A percentile compares a stretch with the other conserved stretches of the same genome.
Evolutionary conservation across 2,113 vertebrate genomes (phyloP).

Genomic region (Panurus biarmicus): DNA sequence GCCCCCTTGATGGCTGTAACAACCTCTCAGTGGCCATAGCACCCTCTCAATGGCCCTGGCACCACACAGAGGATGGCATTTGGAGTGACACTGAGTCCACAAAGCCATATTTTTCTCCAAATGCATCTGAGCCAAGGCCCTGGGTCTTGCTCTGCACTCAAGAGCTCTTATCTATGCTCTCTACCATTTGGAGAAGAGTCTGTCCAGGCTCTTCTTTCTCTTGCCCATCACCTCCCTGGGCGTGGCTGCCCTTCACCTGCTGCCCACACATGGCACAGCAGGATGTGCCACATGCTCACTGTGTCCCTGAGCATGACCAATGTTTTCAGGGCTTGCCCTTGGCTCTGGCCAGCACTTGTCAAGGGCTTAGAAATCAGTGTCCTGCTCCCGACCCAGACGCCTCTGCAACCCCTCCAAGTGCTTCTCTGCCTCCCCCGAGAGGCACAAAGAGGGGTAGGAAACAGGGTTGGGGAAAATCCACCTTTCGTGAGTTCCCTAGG

Average conservation of each 20-base stretch:
- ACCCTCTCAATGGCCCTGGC: not conserved
- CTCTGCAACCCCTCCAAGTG: not conserved
- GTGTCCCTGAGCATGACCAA: accelerated
- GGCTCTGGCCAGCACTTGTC: not conserved
- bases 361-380: not conserved
- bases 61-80: not conserved
- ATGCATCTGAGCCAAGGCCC: not conserved
- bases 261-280: not conserved
- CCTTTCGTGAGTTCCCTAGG: not conserved
- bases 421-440: not conserved
- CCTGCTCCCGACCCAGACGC: not conserved
- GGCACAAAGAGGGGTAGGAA: accelerated
- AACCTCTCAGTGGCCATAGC: not conserved
- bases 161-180: not conserved
- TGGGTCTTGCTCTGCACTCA: not conserved
- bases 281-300: accelerated
- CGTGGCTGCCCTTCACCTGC: accelerated
- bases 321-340: too few relatives aligned
- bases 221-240: not conserved
- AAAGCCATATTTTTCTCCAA: not conserved
- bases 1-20: too few relatives aligned
- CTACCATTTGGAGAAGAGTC: not conserved
- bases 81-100: not conserved
- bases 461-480: not conserved
- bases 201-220: not conserved